Conservation (phyloP, 2,113 vertebrate genomes). For the Arizona elegans region DNA sequence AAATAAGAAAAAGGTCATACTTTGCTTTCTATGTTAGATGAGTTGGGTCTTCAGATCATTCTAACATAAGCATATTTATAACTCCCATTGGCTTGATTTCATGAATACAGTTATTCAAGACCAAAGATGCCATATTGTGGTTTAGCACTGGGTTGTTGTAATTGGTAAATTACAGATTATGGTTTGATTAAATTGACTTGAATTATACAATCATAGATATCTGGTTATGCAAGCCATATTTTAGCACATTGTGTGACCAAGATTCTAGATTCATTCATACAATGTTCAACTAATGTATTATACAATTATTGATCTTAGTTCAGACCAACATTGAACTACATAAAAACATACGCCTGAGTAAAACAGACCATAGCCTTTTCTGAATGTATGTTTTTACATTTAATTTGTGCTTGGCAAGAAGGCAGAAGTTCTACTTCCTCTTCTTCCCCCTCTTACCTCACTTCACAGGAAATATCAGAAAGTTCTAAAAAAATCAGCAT, state of each 20-base stretch:
- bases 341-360: neutral
- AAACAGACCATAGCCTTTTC: neutral
- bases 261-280: neutral
- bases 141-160: neutral
- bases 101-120: neutral
- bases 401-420: neutral
- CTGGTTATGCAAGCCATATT: neutral
- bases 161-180: neutral
- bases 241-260: neutral
- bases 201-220: neutral
- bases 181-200: no score
- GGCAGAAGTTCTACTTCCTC: slow-evolving; percentile 22
- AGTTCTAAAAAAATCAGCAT: neutral
- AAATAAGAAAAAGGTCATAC: neutral
- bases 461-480: slow-evolving; percentile 11
- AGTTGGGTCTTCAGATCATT: neutral
- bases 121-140: neutral
- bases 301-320: neutral
- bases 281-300: neutral
- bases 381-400: neutral
- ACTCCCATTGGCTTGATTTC: neutral
- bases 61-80: neutral
- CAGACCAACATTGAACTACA: neutral
- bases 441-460: neutral
- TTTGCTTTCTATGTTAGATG: neutral